Conservation (phyloP, 37 sponge, comb jelly and placozoan species). For the Hormiphora californensis region DNA sequence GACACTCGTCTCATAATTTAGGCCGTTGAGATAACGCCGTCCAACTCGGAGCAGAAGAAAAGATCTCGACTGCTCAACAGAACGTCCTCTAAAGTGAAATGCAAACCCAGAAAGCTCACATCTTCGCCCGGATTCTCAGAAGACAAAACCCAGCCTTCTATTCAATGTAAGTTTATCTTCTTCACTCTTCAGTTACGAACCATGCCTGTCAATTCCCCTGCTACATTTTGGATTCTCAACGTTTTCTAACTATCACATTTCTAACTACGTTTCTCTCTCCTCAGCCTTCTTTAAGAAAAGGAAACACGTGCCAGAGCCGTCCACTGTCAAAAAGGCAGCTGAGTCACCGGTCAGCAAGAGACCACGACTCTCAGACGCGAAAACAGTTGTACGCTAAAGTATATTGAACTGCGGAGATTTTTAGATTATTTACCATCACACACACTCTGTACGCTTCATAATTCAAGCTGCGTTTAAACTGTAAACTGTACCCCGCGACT, state of each 20-base stretch:
- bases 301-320: conserved; percentile 52
- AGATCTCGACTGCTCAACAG: conserved; percentile 5
- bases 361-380: conserved; percentile 14
- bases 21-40: conserved; percentile 15
- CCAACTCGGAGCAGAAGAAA: conserved; percentile 40
- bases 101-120: conserved; percentile 10
- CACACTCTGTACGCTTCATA: no score
- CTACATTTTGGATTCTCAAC: no score
- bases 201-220: no score
- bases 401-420: no score
- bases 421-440: no score
- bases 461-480: no score
- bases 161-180: not conserved
- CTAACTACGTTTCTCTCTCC: not conserved
- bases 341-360: conserved; percentile 7
- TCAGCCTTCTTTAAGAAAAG: conserved; percentile 51
- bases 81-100: conserved; percentile 28
- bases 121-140: conserved; percentile 21
- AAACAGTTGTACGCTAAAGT: not conserved
- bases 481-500: no score
- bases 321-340: not conserved
- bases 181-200: not conserved
- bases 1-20: no score
- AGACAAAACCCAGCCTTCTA: conserved; percentile 44
- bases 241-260: no score